Percentiles rank a stretch among this genome's conserved stretches.
phyloP scores from a whole-genome alignment of 2,888 invertebrate species.

The Lithosia quadra region DNA sequence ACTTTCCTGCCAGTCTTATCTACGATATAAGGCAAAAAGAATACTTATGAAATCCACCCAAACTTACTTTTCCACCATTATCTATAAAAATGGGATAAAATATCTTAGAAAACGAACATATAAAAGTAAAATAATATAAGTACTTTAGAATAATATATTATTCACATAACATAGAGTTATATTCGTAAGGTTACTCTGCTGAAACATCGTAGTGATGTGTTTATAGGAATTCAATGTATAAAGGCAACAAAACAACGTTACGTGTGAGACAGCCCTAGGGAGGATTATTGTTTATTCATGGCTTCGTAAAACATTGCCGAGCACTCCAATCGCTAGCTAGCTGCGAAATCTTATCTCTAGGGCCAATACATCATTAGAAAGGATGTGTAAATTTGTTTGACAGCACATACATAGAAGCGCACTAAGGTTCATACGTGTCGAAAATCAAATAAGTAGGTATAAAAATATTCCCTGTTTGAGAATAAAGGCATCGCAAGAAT shows the following conservation, averaged over 20 bases:
- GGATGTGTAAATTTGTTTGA: slow-evolving; percentile 38
- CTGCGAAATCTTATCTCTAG: slow-evolving; percentile 51
- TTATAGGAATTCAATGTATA: slow-evolving; percentile 38
- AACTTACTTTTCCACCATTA: not conserved
- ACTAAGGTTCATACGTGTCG: not conserved
- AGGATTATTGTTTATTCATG: slow-evolving; percentile 68
- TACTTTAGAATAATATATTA: not conserved
- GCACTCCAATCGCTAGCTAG: slow-evolving; percentile 60
- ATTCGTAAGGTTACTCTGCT: not conserved
- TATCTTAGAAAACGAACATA: not conserved
- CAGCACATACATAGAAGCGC: slow-evolving; percentile 8
- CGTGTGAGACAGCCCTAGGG: slow-evolving; percentile 46
- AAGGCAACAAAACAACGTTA: slow-evolving; percentile 53
- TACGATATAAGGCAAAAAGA: not conserved
- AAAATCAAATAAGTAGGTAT: not conserved
- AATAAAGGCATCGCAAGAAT: not conserved
- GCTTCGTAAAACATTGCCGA: slow-evolving; percentile 62
- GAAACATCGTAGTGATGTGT: slow-evolving; percentile 38
- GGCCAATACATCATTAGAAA: slow-evolving; percentile 46
- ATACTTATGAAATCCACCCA: not conserved
- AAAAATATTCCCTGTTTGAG: not conserved
- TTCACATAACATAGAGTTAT: slow-evolving; percentile 4
- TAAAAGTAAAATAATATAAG: not conserved
- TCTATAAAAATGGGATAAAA: not conserved
- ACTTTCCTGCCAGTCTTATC: no score